Percentiles rank a stretch among this genome's conserved stretches.
Evolutionary conservation across 2,888 invertebrate genomes (phyloP).

Genomic region (Apocheima hispidaria): DNA sequence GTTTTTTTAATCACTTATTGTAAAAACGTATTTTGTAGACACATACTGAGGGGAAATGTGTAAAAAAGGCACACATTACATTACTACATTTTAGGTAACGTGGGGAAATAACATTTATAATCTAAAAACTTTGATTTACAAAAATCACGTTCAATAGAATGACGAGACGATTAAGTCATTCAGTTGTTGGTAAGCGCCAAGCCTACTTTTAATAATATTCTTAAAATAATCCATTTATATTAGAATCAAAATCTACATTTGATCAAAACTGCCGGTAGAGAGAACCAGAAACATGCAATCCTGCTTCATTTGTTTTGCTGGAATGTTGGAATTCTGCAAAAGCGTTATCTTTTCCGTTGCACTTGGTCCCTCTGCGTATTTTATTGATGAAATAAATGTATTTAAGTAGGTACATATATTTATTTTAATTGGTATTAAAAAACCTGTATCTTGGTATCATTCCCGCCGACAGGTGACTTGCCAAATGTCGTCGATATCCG

Average conservation of each 20-base stretch:
- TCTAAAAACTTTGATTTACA: not conserved
- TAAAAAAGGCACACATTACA: no score
- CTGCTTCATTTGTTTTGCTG: no score
- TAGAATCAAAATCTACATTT: no score
- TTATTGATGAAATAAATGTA: not conserved
- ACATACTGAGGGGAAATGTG: no score
- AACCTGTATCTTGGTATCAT: slow-evolving; percentile 24
- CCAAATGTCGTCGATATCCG: slow-evolving; percentile 31
- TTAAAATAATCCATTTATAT: no score
- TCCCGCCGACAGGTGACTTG: slow-evolving; percentile 31
- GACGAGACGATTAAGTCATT: no score
- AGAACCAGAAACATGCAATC: no score
- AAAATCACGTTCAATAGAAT: not conserved
- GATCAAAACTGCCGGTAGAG: no score
- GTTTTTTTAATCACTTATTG: not conserved
- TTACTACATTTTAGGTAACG: no score
- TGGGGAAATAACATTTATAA: no score
- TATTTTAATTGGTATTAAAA: slow-evolving; percentile 30
- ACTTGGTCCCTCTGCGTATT: slow-evolving; percentile 13
- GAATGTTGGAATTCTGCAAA: not conserved
- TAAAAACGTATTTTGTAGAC: not conserved
- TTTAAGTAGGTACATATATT: slow-evolving; percentile 5
- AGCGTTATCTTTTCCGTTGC: slow-evolving; percentile 19
- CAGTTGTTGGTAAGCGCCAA: no score
- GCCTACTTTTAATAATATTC: no score